These are phyloP conservation scores for Empis livida DNA, from an alignment of 2,888 invertebrate species.

Conservation along the genomic window DNA sequence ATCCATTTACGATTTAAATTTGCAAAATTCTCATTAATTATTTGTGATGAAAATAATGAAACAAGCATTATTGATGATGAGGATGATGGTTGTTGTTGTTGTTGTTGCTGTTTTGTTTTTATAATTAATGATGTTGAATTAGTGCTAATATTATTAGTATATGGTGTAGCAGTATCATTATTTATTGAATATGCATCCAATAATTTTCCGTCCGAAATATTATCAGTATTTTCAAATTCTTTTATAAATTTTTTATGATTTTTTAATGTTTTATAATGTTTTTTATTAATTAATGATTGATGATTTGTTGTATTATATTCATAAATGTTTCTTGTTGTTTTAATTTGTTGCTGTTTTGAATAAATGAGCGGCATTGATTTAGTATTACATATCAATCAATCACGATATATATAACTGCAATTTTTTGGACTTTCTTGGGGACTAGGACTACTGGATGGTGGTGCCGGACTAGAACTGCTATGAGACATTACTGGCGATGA, in stretches of 20 bases:
- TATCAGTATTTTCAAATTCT: not conserved
- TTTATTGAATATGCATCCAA: not conserved
- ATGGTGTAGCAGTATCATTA: slow-evolving; percentile 4
- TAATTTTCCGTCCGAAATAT: no score
- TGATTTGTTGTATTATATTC: slow-evolving; percentile 19
- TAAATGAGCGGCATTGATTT: slow-evolving; percentile 36
- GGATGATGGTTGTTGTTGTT: slow-evolving; percentile 13
- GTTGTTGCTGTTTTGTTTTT: slow-evolving; percentile 10
- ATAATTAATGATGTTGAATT: slow-evolving; percentile 16
- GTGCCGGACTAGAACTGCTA: slow-evolving; percentile 38
- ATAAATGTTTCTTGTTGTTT: slow-evolving; percentile 16
- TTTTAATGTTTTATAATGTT: slow-evolving; percentile 6
- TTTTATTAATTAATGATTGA: slow-evolving; percentile 8
- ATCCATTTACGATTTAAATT: slow-evolving; percentile 34
- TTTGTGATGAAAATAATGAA: slow-evolving; percentile 31
- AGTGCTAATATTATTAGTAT: slow-evolving; percentile 13
- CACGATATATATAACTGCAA: slow-evolving; percentile 38
- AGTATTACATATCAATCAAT: slow-evolving; percentile 38
- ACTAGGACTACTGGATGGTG: slow-evolving; percentile 38
- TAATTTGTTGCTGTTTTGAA: slow-evolving; percentile 4
- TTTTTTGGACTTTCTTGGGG: slow-evolving; percentile 39
- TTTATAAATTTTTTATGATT: slow-evolving; percentile 6
- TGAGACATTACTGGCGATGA: slow-evolving; percentile 38
- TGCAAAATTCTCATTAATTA: slow-evolving; percentile 21
- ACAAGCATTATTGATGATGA: slow-evolving; percentile 23